Conservation (phyloP, 2,888 invertebrate species). For the Drosophila falleni region DNA sequence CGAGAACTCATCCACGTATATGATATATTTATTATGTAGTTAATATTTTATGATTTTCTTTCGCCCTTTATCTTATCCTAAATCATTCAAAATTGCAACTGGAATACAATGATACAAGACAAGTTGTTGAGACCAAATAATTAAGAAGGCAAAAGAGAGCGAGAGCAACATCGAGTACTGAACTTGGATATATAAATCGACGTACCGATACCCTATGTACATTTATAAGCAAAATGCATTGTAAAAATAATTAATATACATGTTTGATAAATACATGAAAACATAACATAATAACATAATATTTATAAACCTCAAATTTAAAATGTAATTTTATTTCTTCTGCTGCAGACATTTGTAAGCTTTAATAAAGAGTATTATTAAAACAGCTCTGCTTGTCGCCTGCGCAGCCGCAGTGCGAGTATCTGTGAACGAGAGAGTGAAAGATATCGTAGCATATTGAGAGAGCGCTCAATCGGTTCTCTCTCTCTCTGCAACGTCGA, state of each 20-base stretch:
- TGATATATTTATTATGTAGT: not conserved
- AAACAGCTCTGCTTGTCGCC: not conserved
- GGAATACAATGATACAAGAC: not conserved
- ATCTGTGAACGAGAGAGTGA: not conserved
- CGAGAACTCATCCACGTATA: too few relatives aligned
- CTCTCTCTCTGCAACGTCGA: not conserved
- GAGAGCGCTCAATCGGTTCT: not conserved
- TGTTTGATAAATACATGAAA: too few relatives aligned
- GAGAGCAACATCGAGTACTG: not conserved
- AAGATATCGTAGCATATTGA: not conserved
- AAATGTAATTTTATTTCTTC: too few relatives aligned
- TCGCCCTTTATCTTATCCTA: not conserved
- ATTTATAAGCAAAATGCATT: too few relatives aligned
- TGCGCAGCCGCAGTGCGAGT: not conserved
- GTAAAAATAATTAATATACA: too few relatives aligned
- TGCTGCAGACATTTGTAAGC: too few relatives aligned
- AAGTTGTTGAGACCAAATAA: not conserved
- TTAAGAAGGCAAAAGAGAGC: not conserved
- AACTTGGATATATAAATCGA: not conserved
- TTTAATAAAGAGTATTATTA: too few relatives aligned
- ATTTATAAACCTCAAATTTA: too few relatives aligned
- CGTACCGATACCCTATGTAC: not conserved
- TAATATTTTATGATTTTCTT: not conserved
- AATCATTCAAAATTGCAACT: constrained; percentile 3
- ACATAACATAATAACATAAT: too few relatives aligned